Base-by-base conservation (phyloP, 2,113 vertebrate species). In the Neolamprologus hecqui region DNA sequence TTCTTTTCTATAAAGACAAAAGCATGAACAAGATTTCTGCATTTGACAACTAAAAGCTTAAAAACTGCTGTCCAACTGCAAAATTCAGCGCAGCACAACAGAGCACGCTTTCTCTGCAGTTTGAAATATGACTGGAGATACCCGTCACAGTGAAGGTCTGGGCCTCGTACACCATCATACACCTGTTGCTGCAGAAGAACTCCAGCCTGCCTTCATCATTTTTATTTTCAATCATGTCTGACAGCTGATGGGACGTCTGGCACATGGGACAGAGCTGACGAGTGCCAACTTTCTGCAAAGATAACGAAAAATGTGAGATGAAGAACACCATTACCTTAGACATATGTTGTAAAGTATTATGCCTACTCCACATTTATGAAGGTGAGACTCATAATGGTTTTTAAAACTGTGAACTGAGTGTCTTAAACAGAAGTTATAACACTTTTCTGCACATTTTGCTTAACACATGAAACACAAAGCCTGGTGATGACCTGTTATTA, bases 171-270 rank as follows among this genome's bases (percentile, higher is more conserved):
- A 93, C 89, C 90, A 86, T 85, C 88, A 91, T 55, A 13, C 93
- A 94, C n/a, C 89, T 83, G 89, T 23, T 87, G 82, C 93, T 94
- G 37, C 93, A 94, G 89, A 91, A 94, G 65, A 93, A 93, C 31
- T 90, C 65, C 90, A 93, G 9, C n/a, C 1, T 4, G 9, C 88
- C 85, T 2, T 91, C 84, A 0, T 9, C 3, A 11, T 82, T 86
- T 45, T n/a, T 21, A 6, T 49, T 51, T 21, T 93, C 93, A 1
- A 90, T 42, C 93, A 94, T 94, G 88, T 94, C 92, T 1, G 86
- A 89, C 65, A 94, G 7, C 70, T n/a, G 81, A 54, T 94, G 93
- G 5, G 53, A 8, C 1, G 88, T 92, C 57, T 73, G 51, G 49
- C 92, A 94, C 77, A 77, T 86, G 8, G 23, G 81, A 58, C 93